phyloP scores from a whole-genome alignment of 2,113 vertebrate species.

The Rattus rattus region DNA sequence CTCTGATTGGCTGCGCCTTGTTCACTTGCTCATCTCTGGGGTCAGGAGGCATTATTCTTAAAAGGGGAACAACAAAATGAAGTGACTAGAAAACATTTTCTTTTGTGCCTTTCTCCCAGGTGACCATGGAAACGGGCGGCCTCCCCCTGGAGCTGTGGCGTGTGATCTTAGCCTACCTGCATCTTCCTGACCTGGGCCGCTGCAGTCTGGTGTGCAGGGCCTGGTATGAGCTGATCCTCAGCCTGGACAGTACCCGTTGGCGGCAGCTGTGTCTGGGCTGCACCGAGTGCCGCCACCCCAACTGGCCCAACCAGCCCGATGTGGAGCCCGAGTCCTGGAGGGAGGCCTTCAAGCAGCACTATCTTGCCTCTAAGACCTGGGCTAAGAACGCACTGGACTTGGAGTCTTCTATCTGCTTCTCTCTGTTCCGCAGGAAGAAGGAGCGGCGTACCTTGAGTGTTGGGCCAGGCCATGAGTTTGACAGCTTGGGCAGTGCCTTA shows the following conservation, averaged over 20 bases:
- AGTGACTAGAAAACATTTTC: not conserved
- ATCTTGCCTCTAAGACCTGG: slow-evolving; percentile 91
- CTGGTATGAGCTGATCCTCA: slow-evolving; percentile 92
- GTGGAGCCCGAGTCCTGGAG: slow-evolving; percentile 91
- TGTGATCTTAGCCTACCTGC: slow-evolving; percentile 91
- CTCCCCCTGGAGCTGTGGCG: slow-evolving; percentile 92
- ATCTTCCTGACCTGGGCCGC: slow-evolving; percentile 91
- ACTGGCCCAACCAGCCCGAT: slow-evolving; percentile 91
- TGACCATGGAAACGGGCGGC: slow-evolving; percentile 88
- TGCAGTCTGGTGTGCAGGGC: slow-evolving; percentile 93
- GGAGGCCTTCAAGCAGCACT: slow-evolving; percentile 91
- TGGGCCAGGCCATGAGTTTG: slow-evolving; percentile 86
- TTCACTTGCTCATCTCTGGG: not conserved
- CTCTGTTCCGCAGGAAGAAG: slow-evolving; percentile 89
- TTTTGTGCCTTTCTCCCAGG: slow-evolving; percentile 37
- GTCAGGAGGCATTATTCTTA: not conserved
- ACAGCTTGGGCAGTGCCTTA: slow-evolving; percentile 90
- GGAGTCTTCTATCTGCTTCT: slow-evolving; percentile 90
- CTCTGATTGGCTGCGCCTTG: not conserved
- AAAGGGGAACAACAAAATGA: not conserved
- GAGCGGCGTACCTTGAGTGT: slow-evolving; percentile 89
- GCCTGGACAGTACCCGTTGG: slow-evolving; percentile 94
- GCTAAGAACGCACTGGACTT: slow-evolving; percentile 88
- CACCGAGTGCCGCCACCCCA: slow-evolving; percentile 91
- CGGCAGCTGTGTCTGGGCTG: slow-evolving; percentile 92